phyloP scores from a whole-genome alignment of 2,797 vertebrate genomes.

The Microchirus variegatus region DNA sequence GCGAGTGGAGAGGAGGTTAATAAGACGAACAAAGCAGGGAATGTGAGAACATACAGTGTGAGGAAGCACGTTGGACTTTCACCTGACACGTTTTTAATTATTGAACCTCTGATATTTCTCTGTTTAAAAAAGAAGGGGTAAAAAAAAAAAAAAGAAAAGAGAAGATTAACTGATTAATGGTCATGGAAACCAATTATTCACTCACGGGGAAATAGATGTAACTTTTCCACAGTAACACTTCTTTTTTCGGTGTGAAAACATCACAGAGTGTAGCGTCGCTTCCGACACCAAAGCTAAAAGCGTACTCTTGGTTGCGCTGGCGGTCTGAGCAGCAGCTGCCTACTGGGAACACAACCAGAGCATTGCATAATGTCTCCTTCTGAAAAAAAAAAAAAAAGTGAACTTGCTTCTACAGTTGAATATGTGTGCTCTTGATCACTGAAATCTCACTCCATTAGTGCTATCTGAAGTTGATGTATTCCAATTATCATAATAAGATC shows the following conservation, averaged over 20 bases:
- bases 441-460: constrained; percentile 75
- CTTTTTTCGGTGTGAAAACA: constrained; percentile 41
- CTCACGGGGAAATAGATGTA: constrained; percentile 71
- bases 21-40: constrained; percentile 87
- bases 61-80: constrained; percentile 85
- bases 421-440: constrained; percentile 72
- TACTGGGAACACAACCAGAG: constrained; percentile 59
- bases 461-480: constrained; percentile 77
- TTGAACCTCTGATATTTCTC: constrained; percentile 82
- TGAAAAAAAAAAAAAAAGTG: constrained; percentile 49
- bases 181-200: constrained; percentile 79
- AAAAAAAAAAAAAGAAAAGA: constrained; percentile 63
- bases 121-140: constrained; percentile 63
- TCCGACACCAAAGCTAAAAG: constrained; percentile 60
- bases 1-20: constrained; percentile 86
- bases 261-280: constrained; percentile 30
- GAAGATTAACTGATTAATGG: constrained; percentile 85
- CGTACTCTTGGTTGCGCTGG: constrained; percentile 43
- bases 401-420: constrained; percentile 67
- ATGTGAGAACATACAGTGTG: constrained; percentile 85
- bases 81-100: constrained; percentile 90
- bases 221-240: constrained; percentile 53
- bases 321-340: constrained; percentile 50
- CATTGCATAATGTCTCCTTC: constrained; percentile 67
- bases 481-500: constrained; percentile 82